Conservation (phyloP, 2,113 vertebrate genomes). For the Esox niger region DNA sequence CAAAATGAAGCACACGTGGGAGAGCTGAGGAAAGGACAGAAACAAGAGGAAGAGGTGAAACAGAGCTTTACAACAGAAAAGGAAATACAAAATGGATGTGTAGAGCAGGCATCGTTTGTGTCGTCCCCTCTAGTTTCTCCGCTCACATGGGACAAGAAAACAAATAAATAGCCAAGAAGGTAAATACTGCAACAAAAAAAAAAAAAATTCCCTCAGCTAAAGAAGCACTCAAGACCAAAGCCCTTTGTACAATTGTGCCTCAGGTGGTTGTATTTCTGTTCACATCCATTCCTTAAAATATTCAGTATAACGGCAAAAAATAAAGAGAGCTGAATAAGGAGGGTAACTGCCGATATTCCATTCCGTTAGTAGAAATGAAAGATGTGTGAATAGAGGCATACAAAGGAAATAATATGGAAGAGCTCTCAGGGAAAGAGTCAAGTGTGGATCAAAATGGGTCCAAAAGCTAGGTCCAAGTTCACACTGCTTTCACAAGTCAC, state of each 20-base stretch:
- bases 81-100: neutral
- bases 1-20: conserved; percentile 48
- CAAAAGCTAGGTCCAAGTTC: neutral
- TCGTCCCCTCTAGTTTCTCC: neutral
- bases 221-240: conserved; percentile 54
- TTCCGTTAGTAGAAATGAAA: conserved; percentile 1
- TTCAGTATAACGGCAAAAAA: conserved; percentile 48
- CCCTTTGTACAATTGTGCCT: conserved; percentile 50
- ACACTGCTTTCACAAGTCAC: neutral
- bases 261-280: conserved; percentile 33
- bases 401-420: conserved; percentile 7
- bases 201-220: conserved; percentile 54
- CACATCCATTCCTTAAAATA: conserved; percentile 48
- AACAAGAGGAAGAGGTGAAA: conserved; percentile 12
- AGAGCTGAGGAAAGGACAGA: conserved; percentile 30
- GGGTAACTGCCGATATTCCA: neutral
- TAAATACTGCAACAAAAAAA: too few relatives aligned
- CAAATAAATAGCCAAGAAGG: conserved; percentile 22
- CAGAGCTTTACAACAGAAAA: conserved; percentile 9
- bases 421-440: neutral
- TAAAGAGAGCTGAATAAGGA: conserved; percentile 17
- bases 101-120: conserved; percentile 22
- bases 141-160: conserved; percentile 18
- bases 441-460: conserved; percentile 3
- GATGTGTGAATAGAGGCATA: conserved; percentile 33